Evolutionary conservation across 2,113 vertebrate species (phyloP), one percentile per base, ranked within the genome.

Genomic region (Rattus rattus): DNA sequence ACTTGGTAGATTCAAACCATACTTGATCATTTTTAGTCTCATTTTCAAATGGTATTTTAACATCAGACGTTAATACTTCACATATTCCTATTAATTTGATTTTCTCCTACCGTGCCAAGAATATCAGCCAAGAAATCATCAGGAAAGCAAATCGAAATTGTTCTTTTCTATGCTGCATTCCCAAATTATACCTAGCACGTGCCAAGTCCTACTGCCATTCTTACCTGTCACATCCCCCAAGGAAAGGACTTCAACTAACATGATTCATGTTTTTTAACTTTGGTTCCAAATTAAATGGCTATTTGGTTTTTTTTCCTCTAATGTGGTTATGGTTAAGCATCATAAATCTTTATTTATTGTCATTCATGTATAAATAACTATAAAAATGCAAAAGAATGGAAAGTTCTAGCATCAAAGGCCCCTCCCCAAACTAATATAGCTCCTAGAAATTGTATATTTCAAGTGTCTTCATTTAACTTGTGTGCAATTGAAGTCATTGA

Each of bases 281-380:
- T 88, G 43, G 83, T 93, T 97, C 56, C 89, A 97, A 96, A 96
- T 97, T 96, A 97, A 97, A 97, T 97, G 95, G 77, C 39, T 83
- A 96, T 97, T 97, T 96, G 63, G 86, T 56, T 90, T 56, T 56
- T 90, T 56, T 7, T 52, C 86, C 65, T 76, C 0, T 67, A 93
- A 97, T 94, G 19, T 52, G 84, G 69, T 83, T 95, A 94, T 52
- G 88, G 75, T 83, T 95, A 94, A 95, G 96, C 61, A 97, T 87
- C 56, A 24, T 7, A 36, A 90, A 80, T 85, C 77, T 85, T 95
- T 94, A 85, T 94, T 97, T 73, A 96, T 59, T 95, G 36, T 69
- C 92, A 96, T 93, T 97, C 52, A 89, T 94, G 56, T 83, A 89
- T 92, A 90, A 93, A 93, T 95, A 97, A 93, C 89, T 77, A 95